Conservation (phyloP, 2,888 invertebrate genomes). For the Drosophila fungiperda region DNA sequence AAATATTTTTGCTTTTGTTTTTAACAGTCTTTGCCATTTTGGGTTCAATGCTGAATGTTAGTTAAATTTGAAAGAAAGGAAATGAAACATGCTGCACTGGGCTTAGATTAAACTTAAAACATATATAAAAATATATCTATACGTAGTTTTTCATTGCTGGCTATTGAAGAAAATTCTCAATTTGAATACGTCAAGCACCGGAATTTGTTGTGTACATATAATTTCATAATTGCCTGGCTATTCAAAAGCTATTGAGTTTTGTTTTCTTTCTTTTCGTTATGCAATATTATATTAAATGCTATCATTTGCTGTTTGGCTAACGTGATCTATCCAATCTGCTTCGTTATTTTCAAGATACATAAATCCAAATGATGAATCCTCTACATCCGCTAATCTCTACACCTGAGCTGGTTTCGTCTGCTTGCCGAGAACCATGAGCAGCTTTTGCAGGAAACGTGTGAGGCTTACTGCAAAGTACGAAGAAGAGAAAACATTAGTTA, state of each 20-base stretch:
- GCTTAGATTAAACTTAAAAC: slow-evolving; percentile 62
- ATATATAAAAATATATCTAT: slow-evolving; percentile 66
- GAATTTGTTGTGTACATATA: slow-evolving; percentile 8
- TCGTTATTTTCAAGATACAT: slow-evolving; percentile 20
- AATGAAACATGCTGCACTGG: slow-evolving; percentile 37
- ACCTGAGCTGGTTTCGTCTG: slow-evolving; percentile 89
- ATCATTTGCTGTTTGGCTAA: slow-evolving; percentile 66
- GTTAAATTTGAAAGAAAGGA: slow-evolving; percentile 13
- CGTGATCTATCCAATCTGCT: slow-evolving; percentile 29
- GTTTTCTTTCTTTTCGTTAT: slow-evolving; percentile 27
- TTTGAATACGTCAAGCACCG: slow-evolving; percentile 31
- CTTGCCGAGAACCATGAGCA: slow-evolving; percentile 90
- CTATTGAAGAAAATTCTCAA: slow-evolving; percentile 12
- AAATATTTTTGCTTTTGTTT: slow-evolving; percentile 43
- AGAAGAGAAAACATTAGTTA: slow-evolving; percentile 30
- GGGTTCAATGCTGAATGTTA: slow-evolving; percentile 43
- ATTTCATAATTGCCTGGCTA: slow-evolving; percentile 42
- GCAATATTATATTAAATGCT: slow-evolving; percentile 63
- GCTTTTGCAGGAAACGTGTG: slow-evolving; percentile 89
- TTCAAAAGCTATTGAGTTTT: slow-evolving; percentile 60
- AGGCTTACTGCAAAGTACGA: slow-evolving; percentile 86
- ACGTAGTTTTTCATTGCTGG: slow-evolving; percentile 33
- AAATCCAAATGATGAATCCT: slow-evolving; percentile 16
- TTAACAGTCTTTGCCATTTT: slow-evolving; percentile 51
- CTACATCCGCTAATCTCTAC: slow-evolving; percentile 84